phyloP scores from a whole-genome alignment of 2,113 vertebrate species.

The Sus scrofa region T2T-Sscrofa CM000814.6:2908501-2909000 shows the following conservation, averaged over 20 bases:
- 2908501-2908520: neutral
- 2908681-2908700: neutral
- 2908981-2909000: neutral
- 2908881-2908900: neutral
- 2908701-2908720: too few relatives aligned
- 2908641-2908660: neutral
- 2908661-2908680: slow-evolving; percentile 8
- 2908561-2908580: neutral
- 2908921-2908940: neutral
- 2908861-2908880: neutral
- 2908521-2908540: too few relatives aligned
- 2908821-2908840: too few relatives aligned
- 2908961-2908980: fast-evolving
- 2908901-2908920: neutral
- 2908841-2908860: too few relatives aligned
- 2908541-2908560: neutral
- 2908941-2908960: neutral
- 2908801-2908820: too few relatives aligned
- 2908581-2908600: neutral
- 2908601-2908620: neutral
- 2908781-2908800: too few relatives aligned
- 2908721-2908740: too few relatives aligned
- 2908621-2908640: neutral
- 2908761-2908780: too few relatives aligned
- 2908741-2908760: too few relatives aligned